These are phyloP conservation scores for Condylura cristata DNA, from an alignment of 2,113 vertebrate species.

Conservation along the genomic window DNA sequence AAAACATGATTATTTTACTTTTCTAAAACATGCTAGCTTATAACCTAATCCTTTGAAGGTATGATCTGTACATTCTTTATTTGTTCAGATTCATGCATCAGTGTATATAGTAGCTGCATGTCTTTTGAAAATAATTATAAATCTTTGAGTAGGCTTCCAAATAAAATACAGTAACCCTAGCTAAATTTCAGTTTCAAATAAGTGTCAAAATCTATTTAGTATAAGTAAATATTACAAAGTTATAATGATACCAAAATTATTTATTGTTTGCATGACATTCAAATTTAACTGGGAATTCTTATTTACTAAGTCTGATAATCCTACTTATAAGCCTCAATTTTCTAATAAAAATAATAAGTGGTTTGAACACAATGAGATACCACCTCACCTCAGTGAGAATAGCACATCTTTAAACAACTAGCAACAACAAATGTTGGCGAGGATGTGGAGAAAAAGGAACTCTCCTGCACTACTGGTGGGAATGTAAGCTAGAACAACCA, in stretches of 20 bases:
- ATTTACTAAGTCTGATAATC: conserved; percentile 24
- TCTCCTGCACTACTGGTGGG: too few relatives aligned
- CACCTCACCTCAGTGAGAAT: too few relatives aligned
- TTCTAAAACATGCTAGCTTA: neutral
- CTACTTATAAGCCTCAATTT: neutral
- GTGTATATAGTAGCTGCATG: neutral
- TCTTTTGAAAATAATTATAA: neutral
- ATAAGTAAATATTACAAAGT: neutral
- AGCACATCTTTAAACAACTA: too few relatives aligned
- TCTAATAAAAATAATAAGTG: neutral
- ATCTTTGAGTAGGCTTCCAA: neutral
- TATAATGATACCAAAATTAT: neutral
- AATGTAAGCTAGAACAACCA: too few relatives aligned
- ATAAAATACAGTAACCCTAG: neutral
- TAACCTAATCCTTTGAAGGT: neutral
- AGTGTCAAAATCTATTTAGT: neutral
- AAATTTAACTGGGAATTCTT: neutral
- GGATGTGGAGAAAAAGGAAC: too few relatives aligned
- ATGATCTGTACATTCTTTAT: neutral
- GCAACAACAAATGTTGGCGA: too few relatives aligned
- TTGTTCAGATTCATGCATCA: neutral
- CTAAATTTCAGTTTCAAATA: conserved; percentile 33
- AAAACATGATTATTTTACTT: conserved; percentile 21
- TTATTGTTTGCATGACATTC: conserved; percentile 22
- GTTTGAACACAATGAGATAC: too few relatives aligned